Evolutionary conservation across 2,113 vertebrate genomes (phyloP), one percentile per base, ranked within the genome.

Genomic region (Passer montanus): DNA sequence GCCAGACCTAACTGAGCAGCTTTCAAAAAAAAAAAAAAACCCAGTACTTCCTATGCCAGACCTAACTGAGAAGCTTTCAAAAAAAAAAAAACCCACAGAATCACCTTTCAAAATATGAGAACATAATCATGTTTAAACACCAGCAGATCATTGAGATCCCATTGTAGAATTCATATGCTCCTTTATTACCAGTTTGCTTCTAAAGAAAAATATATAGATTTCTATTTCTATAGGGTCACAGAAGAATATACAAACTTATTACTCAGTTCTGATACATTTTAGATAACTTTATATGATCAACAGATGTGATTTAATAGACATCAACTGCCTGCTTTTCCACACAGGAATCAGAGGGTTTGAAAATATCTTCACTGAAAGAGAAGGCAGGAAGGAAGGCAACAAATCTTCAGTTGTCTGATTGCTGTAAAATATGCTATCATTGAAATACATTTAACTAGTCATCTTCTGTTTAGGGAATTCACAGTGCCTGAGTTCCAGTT

Each of bases 401-500:
- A 91, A 88, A 81, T 84, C 30, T 84, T 89, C 81, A 92, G 52
- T 76, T 87, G 59, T 83, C 68, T 94, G 86, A 94, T 89, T 97
- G 69, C 50, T 94, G 46, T 89, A 94, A 97, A 97, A 92, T 81
- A 84, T 64, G 60, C 72, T 91, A 96, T 95, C 89, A 93, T 37
- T 95, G 96, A 97, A 97, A 96, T 94, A 89, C 87, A 93, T 97
- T 98, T 97, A 97, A 97, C 96, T 91, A 97, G 96, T 96, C 79
- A 93, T 96, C 94, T 96, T 95, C 96, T 97, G 95, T 95, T 97
- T 85, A 66, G 94, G 95, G 94, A 98, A 96, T 95, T 96, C 96
- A 87, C 58, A 64, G 93, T 60, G 93, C 97, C 87, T 92, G 93
- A 96, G 98, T 98, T 98, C 95, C 97, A 98, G 96, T 98, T 98